phyloP scores from a whole-genome alignment of 2,113 vertebrate species.

The Cavia aperea region DNA sequence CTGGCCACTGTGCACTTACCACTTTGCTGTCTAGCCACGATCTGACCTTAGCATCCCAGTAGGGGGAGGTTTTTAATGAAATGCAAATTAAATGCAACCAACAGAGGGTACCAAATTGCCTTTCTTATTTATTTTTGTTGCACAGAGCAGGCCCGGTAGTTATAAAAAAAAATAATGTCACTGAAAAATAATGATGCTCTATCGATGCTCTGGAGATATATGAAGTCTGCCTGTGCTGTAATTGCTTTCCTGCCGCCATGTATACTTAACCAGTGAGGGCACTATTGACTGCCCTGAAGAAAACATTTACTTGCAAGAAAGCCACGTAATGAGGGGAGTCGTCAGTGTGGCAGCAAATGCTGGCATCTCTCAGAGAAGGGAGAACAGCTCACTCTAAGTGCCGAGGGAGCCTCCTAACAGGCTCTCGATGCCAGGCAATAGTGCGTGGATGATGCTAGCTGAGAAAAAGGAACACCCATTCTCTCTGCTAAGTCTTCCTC shows the following conservation, averaged over 20 bases:
- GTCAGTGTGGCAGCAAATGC: not conserved
- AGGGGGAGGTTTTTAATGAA: not conserved
- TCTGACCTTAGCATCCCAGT: not conserved
- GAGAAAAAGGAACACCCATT: not conserved
- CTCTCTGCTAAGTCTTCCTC: not conserved
- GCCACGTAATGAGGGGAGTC: not conserved
- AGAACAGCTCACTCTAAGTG: not conserved
- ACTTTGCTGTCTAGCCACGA: not conserved
- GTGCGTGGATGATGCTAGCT: not conserved
- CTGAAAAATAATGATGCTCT: conserved; percentile 38
- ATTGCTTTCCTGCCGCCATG: conserved; percentile 25
- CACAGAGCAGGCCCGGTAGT: not conserved
- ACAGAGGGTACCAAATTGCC: not conserved
- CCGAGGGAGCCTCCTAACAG: accelerated
- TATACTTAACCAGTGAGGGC: not conserved
- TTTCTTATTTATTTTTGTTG: conserved; percentile 35
- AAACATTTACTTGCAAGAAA: conserved; percentile 43
- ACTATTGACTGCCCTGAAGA: not conserved
- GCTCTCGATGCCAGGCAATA: accelerated
- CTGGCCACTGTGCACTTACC: accelerated
- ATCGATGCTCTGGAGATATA: not conserved
- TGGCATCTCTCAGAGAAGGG: not conserved
- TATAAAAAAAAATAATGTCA: conserved; percentile 1
- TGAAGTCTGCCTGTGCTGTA: not conserved
- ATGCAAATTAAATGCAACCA: conserved; percentile 29